A percentile compares a stretch with the other conserved stretches of the same genome.
Conservation (phyloP, 2,113 vertebrate species). For the Nibea coibor region DNA sequence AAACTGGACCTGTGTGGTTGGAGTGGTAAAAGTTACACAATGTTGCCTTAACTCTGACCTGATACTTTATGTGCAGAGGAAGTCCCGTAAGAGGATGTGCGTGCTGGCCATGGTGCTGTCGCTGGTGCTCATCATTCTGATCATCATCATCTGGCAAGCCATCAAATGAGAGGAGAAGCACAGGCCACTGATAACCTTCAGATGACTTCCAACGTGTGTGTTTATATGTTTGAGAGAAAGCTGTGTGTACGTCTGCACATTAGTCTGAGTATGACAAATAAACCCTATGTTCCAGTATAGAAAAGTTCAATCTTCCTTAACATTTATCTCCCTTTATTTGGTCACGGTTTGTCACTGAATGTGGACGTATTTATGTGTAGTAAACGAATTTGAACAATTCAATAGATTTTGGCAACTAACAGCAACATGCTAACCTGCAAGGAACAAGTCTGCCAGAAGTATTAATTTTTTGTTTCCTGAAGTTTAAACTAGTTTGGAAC, state of each 20-base stretch:
- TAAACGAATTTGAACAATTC: background rate
- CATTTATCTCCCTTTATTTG: background rate
- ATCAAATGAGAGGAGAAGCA: slow-evolving; percentile 82
- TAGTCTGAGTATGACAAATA: background rate
- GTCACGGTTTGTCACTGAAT: background rate
- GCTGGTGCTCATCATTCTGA: slow-evolving; percentile 84
- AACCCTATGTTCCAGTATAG: background rate
- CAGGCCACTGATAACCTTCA: background rate
- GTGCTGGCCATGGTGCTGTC: slow-evolving; percentile 88
- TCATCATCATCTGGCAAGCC: slow-evolving; percentile 84
- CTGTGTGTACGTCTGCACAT: background rate
- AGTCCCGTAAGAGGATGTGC: slow-evolving; percentile 95
- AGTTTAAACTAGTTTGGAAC: background rate
- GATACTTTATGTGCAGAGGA: slow-evolving; percentile 84
- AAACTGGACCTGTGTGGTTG: no score
- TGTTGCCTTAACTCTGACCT: background rate
- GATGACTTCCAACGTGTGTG: slow-evolving; percentile 31
- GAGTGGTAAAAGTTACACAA: no score
- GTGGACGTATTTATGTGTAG: background rate
- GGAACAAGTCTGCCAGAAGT: no score
- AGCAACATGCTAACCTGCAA: background rate
- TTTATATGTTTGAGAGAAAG: slow-evolving; percentile 9
- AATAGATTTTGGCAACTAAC: background rate
- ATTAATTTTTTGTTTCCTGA: background rate
- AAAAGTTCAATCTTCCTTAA: background rate